These are phyloP conservation scores for Amphibalanus amphitrite DNA, from an alignment of 1,140 invertebrate genomes.

Conservation along the genomic window DNA sequence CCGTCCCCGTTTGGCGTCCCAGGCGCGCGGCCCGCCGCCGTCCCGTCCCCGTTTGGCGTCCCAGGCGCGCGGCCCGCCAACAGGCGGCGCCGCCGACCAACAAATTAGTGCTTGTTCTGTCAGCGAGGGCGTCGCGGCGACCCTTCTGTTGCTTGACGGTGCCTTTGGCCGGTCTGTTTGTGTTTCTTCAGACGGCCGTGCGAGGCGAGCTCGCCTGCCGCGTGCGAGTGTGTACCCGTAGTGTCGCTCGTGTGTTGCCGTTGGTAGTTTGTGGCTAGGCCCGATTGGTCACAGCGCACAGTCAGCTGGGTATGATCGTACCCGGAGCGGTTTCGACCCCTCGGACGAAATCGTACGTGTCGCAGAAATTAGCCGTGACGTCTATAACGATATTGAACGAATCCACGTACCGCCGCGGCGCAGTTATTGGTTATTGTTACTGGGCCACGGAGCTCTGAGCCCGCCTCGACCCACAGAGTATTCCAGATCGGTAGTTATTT, in stretches of 20 bases:
- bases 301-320: background rate
- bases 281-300: background rate
- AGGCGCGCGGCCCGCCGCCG: no score
- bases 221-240: background rate
- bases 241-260: background rate
- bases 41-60: background rate
- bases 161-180: no score
- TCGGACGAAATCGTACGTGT: background rate
- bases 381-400: background rate
- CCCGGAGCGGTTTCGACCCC: no score
- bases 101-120: no score
- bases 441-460: no score
- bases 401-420: background rate
- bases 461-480: background rate
- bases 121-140: no score
- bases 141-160: no score
- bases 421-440: background rate
- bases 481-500: background rate
- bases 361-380: background rate
- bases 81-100: no score
- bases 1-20: background rate
- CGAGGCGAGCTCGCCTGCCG: background rate
- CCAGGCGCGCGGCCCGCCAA: no score
- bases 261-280: background rate
- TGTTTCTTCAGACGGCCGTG: no score